Conservation (phyloP, 30 jellyfish, hydroid and myxozoan genomes). For the Cassiopea xamachana region DNA sequence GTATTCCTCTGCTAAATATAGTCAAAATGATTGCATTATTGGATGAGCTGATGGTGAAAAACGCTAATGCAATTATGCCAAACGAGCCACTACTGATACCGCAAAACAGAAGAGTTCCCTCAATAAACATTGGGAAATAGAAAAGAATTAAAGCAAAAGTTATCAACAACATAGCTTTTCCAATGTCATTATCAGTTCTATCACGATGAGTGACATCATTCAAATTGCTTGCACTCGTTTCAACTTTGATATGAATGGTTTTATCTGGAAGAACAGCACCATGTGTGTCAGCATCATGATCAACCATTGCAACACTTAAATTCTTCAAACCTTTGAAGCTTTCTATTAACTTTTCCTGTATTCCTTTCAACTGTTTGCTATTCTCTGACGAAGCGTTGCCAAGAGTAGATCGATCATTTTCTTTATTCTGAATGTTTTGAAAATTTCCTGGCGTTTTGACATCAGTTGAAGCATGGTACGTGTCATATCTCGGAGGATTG, state of each 20-base stretch:
- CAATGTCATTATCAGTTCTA: constrained; percentile 2
- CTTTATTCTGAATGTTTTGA: too few species aligned
- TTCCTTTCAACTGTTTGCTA: background rate
- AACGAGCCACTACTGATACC: background rate
- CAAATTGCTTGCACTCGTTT: background rate
- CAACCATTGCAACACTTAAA: background rate
- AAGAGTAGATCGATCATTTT: background rate
- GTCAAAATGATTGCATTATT: constrained; percentile 4
- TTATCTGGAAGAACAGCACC: background rate
- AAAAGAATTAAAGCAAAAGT: background rate
- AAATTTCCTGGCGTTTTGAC: too few species aligned
- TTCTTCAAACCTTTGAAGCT: background rate
- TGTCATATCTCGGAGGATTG: too few species aligned
- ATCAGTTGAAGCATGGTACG: too few species aligned
- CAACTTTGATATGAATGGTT: background rate
- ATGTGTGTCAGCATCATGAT: background rate
- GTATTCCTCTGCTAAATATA: background rate
- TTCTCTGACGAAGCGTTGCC: background rate
- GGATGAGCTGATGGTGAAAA: background rate
- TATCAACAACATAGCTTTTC: constrained; percentile 25
- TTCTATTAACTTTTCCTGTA: background rate
- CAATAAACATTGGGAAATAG: constrained; percentile 10
- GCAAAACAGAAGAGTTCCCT: background rate
- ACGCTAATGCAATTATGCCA: background rate
- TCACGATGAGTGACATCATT: background rate